Base-by-base conservation (phyloP, 2,113 vertebrate species). In the Lichenostomus cassidix region DNA sequence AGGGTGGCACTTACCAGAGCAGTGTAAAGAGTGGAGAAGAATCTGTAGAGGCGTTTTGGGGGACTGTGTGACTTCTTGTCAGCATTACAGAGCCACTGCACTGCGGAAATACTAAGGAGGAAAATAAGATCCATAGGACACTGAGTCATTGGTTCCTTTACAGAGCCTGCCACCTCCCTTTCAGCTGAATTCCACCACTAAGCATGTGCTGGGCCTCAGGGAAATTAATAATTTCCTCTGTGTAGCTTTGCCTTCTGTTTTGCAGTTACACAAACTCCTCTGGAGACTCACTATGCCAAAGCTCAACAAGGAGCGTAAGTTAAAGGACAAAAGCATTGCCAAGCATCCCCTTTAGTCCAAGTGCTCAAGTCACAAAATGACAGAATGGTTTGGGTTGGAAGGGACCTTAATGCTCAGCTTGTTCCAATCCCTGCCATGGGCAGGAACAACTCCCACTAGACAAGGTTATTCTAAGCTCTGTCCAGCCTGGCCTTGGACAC, bases 51-150 rank as follows among this genome's bases (percentile, higher is more conserved):
- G 79, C 99, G 98, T 94, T 98, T 99, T 7, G 98, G 98, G 33
- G 99, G 99, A 88, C 97, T 98, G 67, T 99, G 99, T 0, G 97
- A 98, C 83, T 98, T 99, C 97, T 99, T 99, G 90, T 99, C 99
- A 1, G 99, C 99, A 3, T 99, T 99, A 88, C 99, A 99, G 55
- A 99, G 98, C 99, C 99, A 99, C 96, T 99, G 99, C 87, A 99
- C 98, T 2, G 99, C 99, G 0, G 99, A 99, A 88, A 99, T 99
- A 94, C 99, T 99, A 85, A 56, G 5, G 80, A 53, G 85, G 52
- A 49, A 78, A 50, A 49, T 1, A 50, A 87, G 49, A 64, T 5
- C 12, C 35, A 5, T 1, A 4, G 24, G 25, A 75, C 29, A 50
- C 23, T 20, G 23, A 86, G 58, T 22, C 33, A 63, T 3, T 5